A percentile compares a stretch with the other conserved stretches of the same genome.
phyloP scores from a whole-genome alignment of 1,140 invertebrate genomes.

The Drosophila punjabiensis region DNA sequence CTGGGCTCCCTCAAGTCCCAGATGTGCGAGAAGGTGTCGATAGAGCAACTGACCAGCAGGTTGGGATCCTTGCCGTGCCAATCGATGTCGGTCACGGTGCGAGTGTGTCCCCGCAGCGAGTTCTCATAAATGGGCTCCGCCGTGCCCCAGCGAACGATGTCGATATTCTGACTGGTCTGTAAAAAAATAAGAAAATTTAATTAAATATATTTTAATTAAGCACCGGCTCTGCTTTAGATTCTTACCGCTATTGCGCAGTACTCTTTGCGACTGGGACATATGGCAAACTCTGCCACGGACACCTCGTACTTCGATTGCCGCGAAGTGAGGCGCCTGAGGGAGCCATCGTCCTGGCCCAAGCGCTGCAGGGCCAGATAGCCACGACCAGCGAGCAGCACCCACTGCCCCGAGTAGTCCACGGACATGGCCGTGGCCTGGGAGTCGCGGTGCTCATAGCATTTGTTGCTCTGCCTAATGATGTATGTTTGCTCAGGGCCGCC shows the following conservation, averaged over 20 bases:
- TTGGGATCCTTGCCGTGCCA: slow-evolving; percentile 97
- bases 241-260: slow-evolving; percentile 96
- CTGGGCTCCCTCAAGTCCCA: slow-evolving; percentile 96
- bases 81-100: slow-evolving; percentile 96
- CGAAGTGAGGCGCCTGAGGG: slow-evolving; percentile 90
- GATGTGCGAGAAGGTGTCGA: slow-evolving; percentile 96
- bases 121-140: slow-evolving; percentile 89
- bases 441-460: slow-evolving; percentile 85
- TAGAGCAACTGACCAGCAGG: slow-evolving; percentile 95
- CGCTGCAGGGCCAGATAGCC: slow-evolving; percentile 91
- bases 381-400: slow-evolving; percentile 92
- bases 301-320: slow-evolving; percentile 97
- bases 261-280: slow-evolving; percentile 91
- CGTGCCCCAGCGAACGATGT: slow-evolving; percentile 91
- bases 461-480: slow-evolving; percentile 76
- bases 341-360: slow-evolving; percentile 89
- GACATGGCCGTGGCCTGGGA: slow-evolving; percentile 96
- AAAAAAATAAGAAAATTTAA: slow-evolving; percentile 60
- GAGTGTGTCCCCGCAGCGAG: slow-evolving; percentile 93
- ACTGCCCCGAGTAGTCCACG: slow-evolving; percentile 93
- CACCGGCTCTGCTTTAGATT: slow-evolving; percentile 52
- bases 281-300: slow-evolving; percentile 96
- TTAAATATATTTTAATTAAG: neutral
- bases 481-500: slow-evolving; percentile 63
- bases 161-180: slow-evolving; percentile 93